Evolutionary conservation across 1,140 invertebrate genomes (phyloP).

Genomic region (Physella acuta): DNA sequence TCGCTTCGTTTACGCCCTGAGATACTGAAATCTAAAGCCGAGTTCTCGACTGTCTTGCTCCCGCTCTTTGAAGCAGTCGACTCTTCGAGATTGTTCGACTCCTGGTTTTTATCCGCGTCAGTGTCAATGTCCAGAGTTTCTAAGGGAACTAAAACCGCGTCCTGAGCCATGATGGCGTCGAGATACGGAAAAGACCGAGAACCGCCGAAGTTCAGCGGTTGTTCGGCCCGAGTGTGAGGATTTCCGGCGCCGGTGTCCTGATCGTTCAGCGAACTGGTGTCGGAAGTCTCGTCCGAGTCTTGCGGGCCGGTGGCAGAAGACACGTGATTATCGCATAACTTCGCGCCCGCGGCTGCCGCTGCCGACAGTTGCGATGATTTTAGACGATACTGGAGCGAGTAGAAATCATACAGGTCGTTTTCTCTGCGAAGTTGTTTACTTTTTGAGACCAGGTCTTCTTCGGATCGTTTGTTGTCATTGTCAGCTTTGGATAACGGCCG

Average conservation of each 20-base stretch:
- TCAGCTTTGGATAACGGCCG: not conserved
- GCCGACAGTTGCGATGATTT: too few relatives aligned
- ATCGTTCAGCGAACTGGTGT: not conserved
- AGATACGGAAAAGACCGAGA: slow-evolving; percentile 1
- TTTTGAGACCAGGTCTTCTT: not conserved
- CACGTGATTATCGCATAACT: slow-evolving; percentile 6
- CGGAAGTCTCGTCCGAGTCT: slow-evolving; percentile 13
- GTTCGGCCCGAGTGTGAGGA: not conserved
- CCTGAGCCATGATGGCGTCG: slow-evolving; percentile 21
- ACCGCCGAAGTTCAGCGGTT: not conserved
- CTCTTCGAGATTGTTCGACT: not conserved
- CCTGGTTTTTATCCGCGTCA: not conserved
- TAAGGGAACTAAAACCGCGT: slow-evolving; percentile 16
- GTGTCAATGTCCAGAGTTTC: not conserved
- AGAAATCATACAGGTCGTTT: too few relatives aligned
- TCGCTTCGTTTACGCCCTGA: not conserved
- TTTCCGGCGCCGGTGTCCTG: not conserved
- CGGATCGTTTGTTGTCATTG: not conserved
- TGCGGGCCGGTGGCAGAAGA: not conserved
- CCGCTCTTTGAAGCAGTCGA: not conserved
- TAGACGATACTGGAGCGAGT: too few relatives aligned
- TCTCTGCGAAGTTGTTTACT: not conserved
- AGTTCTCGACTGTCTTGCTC: not conserved
- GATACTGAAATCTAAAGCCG: slow-evolving; percentile 16
- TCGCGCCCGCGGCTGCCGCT: not conserved